Base-by-base conservation (phyloP, 2,113 vertebrate genomes). In the Nycticorax nycticorax region DNA sequence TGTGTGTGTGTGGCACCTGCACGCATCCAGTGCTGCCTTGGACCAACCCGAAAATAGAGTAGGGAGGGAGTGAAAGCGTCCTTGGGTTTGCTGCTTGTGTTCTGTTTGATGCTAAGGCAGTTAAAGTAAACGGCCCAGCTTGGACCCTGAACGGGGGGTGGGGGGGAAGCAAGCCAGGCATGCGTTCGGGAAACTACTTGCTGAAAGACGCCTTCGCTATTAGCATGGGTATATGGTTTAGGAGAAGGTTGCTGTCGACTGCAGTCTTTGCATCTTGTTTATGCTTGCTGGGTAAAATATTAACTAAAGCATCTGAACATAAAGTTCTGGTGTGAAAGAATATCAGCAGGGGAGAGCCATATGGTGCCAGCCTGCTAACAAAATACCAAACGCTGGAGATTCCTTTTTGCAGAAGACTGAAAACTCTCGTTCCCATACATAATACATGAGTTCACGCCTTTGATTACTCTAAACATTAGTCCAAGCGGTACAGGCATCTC, bases 201-300 rank as follows among this genome's bases (percentile, higher is more conserved):
- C 64, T 79, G 90, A 64, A 91, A 84, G 96, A 72, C 88, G 63
- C 81, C 88, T 89, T 72, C 56, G 1, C 74, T 85, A 10, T 48
- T 84, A 93, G 39, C 28, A n/a, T 10, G 83, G 78, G 64, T 93
- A 41, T 69, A 56, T 50, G 47, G 79, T 87, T 94, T 78, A 73
- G 64, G 95, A 77, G 90, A 73, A 96, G 95, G 90, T 97, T 95
- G 96, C 95, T 96, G 90, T 89, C 86, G 64, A 82, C 72, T 93
- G 90, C 92, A 95, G 79, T 95, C 89, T 95, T 96, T 96, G 95
- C 92, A 91, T 97, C 96, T 95, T 97, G 97, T 97, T 97, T 97
- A 96, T 96, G 96, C 91, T 96, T 94, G 89, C 72, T 93, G 72
- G 89, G 93, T 94, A 94, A 96, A 97, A 96, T 95, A 95, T 89